These are phyloP conservation scores for Rhyacophila evoluta DNA, from an alignment of 2,888 invertebrate genomes.

Conservation along the genomic window DNA sequence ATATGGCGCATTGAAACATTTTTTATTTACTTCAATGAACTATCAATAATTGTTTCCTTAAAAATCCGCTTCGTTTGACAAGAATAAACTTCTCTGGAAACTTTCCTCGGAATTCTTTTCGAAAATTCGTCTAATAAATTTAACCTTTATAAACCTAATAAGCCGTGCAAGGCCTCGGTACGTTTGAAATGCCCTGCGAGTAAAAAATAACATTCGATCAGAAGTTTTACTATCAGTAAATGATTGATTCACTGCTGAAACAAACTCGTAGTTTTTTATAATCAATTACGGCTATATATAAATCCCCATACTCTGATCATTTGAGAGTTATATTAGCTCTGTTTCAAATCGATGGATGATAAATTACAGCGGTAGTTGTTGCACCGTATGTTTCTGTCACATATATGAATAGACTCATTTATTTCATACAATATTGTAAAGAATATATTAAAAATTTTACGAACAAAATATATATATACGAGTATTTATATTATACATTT, in stretches of 20 bases:
- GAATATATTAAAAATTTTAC: too few species aligned
- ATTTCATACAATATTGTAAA: not conserved
- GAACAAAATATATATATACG: too few species aligned
- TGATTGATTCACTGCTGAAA: not conserved
- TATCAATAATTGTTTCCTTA: not conserved
- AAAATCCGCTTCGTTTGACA: not conserved
- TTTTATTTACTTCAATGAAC: too few species aligned
- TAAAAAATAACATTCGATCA: not conserved
- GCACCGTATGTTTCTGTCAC: not conserved
- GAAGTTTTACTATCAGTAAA: slow-evolving; percentile 22
- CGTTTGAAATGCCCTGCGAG: not conserved
- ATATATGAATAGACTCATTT: not conserved
- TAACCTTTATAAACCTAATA: slow-evolving; percentile 10
- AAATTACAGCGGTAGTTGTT: not conserved
- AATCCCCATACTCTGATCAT: not conserved
- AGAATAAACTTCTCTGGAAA: not conserved
- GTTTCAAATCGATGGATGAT: not conserved
- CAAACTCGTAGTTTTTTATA: not conserved
- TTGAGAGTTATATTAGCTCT: not conserved
- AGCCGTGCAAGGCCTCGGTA: not conserved
- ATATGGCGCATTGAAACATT: too few species aligned
- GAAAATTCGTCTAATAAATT: not conserved
- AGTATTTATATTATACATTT: too few species aligned
- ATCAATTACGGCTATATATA: not conserved
- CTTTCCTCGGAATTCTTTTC: not conserved